phyloP scores from a whole-genome alignment of 92 coral and sea anemone genomes.

The Anthopleura xanthogrammica region DNA sequence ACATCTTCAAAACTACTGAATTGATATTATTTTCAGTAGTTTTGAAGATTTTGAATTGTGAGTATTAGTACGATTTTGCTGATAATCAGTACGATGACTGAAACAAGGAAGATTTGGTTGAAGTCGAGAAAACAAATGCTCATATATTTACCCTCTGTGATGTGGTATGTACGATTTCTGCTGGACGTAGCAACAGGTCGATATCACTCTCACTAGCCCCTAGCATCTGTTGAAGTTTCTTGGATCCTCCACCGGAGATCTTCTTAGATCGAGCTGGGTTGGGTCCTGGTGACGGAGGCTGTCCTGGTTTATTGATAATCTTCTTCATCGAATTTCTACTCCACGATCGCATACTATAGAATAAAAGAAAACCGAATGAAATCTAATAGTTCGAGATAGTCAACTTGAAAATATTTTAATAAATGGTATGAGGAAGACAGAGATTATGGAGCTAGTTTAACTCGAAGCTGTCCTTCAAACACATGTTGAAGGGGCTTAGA shows the following conservation, averaged over 20 bases:
- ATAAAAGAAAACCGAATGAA: slow-evolving; percentile 1
- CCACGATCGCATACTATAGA: slow-evolving; percentile 89
- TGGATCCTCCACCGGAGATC: slow-evolving; percentile 95
- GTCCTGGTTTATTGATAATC: slow-evolving; percentile 62
- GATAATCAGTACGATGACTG: too few relatives aligned
- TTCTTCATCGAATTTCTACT: slow-evolving; percentile 87
- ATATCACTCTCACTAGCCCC: slow-evolving; percentile 99
- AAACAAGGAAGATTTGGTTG: neutral
- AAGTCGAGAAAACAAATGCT: too few relatives aligned
- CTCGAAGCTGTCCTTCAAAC: neutral
- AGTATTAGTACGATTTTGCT: too few relatives aligned
- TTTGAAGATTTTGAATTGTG: too few relatives aligned
- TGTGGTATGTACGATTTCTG: slow-evolving; percentile 73
- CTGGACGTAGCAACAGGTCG: slow-evolving; percentile 84
- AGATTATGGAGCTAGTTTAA: neutral
- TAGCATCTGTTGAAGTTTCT: slow-evolving; percentile 89
- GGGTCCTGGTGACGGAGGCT: slow-evolving; percentile 62
- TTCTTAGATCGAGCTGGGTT: slow-evolving; percentile 62
- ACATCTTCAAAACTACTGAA: too few relatives aligned
- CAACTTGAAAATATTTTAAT: neutral
- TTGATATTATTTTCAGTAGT: too few relatives aligned
- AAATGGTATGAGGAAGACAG: neutral
- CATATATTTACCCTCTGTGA: slow-evolving; percentile 57
- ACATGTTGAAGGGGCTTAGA: neutral
- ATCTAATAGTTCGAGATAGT: neutral